phyloP scores from a whole-genome alignment of 2,888 invertebrate species.

The Candidula unifasciata region DNA sequence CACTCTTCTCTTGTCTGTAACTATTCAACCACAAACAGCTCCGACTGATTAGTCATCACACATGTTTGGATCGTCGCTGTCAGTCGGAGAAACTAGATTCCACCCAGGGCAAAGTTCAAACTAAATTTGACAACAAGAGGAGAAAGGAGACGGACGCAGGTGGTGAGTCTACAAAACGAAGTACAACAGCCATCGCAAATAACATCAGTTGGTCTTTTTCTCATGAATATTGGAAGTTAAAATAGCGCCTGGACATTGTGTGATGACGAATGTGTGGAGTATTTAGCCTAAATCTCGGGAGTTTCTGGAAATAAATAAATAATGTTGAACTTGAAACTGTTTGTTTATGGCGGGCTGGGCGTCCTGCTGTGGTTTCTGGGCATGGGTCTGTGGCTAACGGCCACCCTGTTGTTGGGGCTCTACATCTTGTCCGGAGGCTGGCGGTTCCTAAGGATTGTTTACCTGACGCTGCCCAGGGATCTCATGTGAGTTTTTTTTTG shows the following conservation, averaged over 20 bases:
- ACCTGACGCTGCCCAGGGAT: conserved; percentile 69
- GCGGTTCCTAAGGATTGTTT: conserved; percentile 67
- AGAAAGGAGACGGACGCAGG: too few relatives aligned
- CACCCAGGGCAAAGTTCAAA: background rate
- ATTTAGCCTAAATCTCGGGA: background rate
- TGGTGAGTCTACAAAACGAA: too few relatives aligned
- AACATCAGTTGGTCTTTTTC: too few relatives aligned
- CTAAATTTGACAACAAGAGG: background rate
- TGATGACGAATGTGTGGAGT: background rate
- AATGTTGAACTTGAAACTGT: conserved; percentile 56
- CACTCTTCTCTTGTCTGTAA: background rate
- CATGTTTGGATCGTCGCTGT: too few relatives aligned
- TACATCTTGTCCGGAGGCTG: conserved; percentile 74
- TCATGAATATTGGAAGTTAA: too few relatives aligned
- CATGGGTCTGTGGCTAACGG: conserved; percentile 58
- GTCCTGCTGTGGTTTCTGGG: conserved; percentile 60
- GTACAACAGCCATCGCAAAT: too few relatives aligned
- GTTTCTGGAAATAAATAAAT: background rate
- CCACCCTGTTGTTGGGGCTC: conserved; percentile 58
- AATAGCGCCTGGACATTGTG: too few relatives aligned
- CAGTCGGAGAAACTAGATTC: background rate
- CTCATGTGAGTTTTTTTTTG: conserved; percentile 60
- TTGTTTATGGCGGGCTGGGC: conserved; percentile 60
- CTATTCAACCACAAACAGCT: background rate
- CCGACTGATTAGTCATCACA: too few relatives aligned